Evolutionary conservation across 2,113 vertebrate genomes (phyloP), one percentile per base, ranked within the genome.

Genomic region (Pterocles orientalis): DNA sequence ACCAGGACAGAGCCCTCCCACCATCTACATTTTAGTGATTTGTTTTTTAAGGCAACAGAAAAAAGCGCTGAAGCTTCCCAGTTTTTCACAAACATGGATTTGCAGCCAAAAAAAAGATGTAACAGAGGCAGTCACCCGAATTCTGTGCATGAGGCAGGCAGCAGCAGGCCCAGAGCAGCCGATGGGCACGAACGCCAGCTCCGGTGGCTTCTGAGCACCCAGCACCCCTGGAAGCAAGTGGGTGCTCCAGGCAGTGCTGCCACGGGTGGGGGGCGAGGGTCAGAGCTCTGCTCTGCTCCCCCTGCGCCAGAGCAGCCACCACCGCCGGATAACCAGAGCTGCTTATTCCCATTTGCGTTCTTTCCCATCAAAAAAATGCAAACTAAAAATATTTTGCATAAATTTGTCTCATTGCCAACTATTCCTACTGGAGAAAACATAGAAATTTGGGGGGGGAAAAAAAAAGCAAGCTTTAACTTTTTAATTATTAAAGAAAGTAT

Each of bases 401-500:
- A 25, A 86, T 95, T 60, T 92, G 66, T 90, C 90, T 71, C 84
- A 85, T 64, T 45, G 11, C 56, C 65, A 43, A 29, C 60, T 62
- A 61, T 78, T 92, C 81, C 82, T 60, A 31, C 26, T 72, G 86
- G 62, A 76, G 53, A 82, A 88, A 79, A 47, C 36, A 45, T 18
- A 12, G 48, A 57, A 73, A 39, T 83, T 79, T 4, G 45, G 7
- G 39, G 39, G 39, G 36, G 36, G 36, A 39, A 39, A 39, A 39
- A 39, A 39, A 24, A 6, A 26, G 68, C 61, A 43, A 31, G 12
- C 1, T 43, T 20, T 6, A 9, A n/a, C 14, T 39, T 56, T 78
- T 96, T 48, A 78, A 87, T 94, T 86, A 87, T 91, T 92, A 36
- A 88, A 60, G 41, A 6, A 90, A 86, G 33, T 31, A 51, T 82